Conservation (phyloP, 2,113 vertebrate genomes). For the Triplophysa dalaica region DNA sequence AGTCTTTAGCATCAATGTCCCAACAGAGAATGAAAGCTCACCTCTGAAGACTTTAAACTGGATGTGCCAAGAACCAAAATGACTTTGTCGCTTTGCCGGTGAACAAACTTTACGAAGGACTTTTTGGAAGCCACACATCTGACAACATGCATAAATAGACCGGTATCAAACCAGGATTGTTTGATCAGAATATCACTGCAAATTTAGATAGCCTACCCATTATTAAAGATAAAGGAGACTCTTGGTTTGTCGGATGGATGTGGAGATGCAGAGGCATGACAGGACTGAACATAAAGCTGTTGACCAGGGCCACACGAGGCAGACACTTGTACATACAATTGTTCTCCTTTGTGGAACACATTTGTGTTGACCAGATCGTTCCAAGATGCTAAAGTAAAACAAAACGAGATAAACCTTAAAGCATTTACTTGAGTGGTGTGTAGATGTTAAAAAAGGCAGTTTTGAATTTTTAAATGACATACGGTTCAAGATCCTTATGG, state of each 20-base stretch:
- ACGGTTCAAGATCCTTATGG: slow-evolving; percentile 63
- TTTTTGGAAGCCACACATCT: slow-evolving; percentile 64
- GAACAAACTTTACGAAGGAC: slow-evolving; percentile 53
- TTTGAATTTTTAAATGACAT: slow-evolving; percentile 33
- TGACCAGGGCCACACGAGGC: slow-evolving; percentile 41
- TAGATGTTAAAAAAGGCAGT: neutral
- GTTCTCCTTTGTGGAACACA: slow-evolving; percentile 58
- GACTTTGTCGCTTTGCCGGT: slow-evolving; percentile 38
- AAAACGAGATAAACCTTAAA: no score
- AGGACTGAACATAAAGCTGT: slow-evolving; percentile 66
- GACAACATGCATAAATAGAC: neutral
- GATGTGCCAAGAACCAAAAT: slow-evolving; percentile 63
- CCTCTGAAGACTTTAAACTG: slow-evolving; percentile 55
- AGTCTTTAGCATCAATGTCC: neutral
- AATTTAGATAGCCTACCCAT: slow-evolving; percentile 57
- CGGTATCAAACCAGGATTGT: neutral
- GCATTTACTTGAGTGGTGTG: neutral
- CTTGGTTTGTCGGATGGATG: slow-evolving; percentile 50
- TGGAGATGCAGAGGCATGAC: slow-evolving; percentile 58
- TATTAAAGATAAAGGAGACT: slow-evolving; percentile 62
- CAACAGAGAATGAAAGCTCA: slow-evolving; percentile 31
- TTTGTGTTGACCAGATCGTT: slow-evolving; percentile 45
- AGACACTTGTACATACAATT: slow-evolving; percentile 62
- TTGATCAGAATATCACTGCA: no score
- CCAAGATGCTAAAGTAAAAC: slow-evolving; percentile 61